phyloP scores from a whole-genome alignment of 2,113 vertebrate species.

The Ia io region DNA sequence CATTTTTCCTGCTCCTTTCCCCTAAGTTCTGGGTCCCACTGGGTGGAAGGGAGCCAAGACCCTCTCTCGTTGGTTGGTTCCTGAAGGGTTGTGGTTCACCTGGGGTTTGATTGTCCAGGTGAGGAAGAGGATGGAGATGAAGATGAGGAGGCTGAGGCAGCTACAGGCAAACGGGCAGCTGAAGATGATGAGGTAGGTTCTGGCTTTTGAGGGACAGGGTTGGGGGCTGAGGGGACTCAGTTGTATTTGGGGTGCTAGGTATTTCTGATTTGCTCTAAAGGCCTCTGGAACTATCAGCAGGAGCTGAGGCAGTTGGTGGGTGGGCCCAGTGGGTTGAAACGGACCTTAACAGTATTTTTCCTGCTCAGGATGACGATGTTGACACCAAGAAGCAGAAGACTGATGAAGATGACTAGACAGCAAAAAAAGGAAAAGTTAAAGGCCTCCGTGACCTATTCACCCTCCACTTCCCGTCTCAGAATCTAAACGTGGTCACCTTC shows the following conservation, averaged over 20 bases:
- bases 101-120: constrained; percentile 75
- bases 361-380: constrained; percentile 88
- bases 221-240: rapidly evolving
- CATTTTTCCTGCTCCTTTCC: rapidly evolving
- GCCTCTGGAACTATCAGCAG: rapidly evolving
- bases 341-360: background rate
- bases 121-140: constrained; percentile 96
- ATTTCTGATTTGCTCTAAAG: background rate
- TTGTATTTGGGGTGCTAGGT: rapidly evolving
- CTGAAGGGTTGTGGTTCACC: background rate
- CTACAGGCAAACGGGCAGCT: constrained; percentile 92
- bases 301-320: background rate
- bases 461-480: constrained; percentile 77
- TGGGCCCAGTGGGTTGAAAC: rapidly evolving
- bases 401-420: constrained; percentile 93
- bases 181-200: constrained; percentile 91
- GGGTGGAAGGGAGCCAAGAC: background rate
- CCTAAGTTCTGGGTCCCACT: background rate
- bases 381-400: constrained; percentile 98
- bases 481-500: constrained; percentile 90
- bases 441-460: constrained; percentile 81
- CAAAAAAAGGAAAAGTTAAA: constrained; percentile 77
- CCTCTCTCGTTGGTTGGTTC: background rate
- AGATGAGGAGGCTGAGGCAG: constrained; percentile 91
- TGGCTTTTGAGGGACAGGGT: rapidly evolving